Evolutionary conservation across 2,797 vertebrate genomes (phyloP).

Genomic region (Typhlichthys eigenmanni): DNA sequence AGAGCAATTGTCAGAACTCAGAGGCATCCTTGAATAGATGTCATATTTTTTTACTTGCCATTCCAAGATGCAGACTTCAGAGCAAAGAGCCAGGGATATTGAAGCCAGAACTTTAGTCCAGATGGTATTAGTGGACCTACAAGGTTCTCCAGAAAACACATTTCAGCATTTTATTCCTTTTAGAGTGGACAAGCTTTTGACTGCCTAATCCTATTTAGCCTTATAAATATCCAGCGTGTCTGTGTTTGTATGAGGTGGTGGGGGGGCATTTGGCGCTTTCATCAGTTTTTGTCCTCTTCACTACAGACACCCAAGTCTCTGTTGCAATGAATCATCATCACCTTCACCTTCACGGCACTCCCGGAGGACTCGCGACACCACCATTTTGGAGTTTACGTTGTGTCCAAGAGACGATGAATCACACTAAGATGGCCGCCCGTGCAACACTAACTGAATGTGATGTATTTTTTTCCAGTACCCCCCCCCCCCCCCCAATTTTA

Average conservation of each 20-base stretch:
- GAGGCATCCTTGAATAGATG: too few species aligned
- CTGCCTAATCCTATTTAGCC: constrained; percentile 53
- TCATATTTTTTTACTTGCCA: too few species aligned
- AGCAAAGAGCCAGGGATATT: too few species aligned
- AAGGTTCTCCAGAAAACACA: constrained; percentile 27
- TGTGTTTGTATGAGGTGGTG: not conserved
- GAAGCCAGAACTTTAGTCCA: constrained; percentile 40
- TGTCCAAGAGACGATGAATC: constrained; percentile 53
- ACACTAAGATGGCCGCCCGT: constrained; percentile 43
- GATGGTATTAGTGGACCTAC: constrained; percentile 50
- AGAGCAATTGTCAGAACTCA: too few species aligned
- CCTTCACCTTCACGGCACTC: constrained; percentile 45
- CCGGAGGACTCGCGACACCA: constrained; percentile 42
- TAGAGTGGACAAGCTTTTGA: constrained; percentile 45
- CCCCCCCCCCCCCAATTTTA: constrained; percentile 36
- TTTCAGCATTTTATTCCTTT: constrained; percentile 56
- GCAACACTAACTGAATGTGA: constrained; percentile 45
- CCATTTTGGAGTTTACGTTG: constrained; percentile 60
- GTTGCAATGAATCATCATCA: constrained; percentile 60
- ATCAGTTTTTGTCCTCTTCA: constrained; percentile 33
- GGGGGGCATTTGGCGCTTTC: constrained; percentile 32
- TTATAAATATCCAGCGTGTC: constrained; percentile 43
- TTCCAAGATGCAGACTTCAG: too few species aligned
- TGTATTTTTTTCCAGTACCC: constrained; percentile 27
- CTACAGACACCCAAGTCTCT: constrained; percentile 21